A percentile compares a stretch with the other conserved stretches of the same genome.
Conservation (phyloP, 2,888 invertebrate species). For the Drosophila imparisetae region DNA sequence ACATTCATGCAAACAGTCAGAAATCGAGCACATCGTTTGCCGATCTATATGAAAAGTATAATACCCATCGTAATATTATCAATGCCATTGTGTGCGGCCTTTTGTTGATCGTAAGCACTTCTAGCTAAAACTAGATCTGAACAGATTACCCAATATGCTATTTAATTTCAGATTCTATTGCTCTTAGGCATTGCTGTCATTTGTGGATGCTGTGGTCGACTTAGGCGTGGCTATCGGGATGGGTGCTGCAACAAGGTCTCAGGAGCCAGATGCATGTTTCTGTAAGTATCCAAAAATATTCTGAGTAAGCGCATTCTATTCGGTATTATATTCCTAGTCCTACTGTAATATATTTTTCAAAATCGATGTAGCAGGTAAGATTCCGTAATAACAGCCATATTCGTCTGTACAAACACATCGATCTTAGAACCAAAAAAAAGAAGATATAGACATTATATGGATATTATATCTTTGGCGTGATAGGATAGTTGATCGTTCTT, state of each 20-base stretch:
- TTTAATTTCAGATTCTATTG: conserved; percentile 38
- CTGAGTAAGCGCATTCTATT: not conserved
- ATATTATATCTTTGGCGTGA: not conserved
- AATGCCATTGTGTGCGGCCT: conserved; percentile 33
- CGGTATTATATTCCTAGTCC: not conserved
- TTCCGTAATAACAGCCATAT: not conserved
- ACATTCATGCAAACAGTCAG: conserved; percentile 38
- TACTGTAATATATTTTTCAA: not conserved
- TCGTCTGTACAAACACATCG: not conserved
- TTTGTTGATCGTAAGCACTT: conserved; percentile 51
- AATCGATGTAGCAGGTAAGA: not conserved
- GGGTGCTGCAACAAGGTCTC: conserved; percentile 57
- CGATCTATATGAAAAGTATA: conserved; percentile 49
- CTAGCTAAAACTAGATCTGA: not conserved
- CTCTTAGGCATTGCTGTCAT: conserved; percentile 40
- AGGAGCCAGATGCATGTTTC: conserved; percentile 46
- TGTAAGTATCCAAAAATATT: conserved; percentile 42
- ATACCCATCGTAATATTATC: conserved; percentile 44
- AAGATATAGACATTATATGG: not conserved
- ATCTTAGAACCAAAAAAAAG: not conserved
- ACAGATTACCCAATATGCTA: not conserved
- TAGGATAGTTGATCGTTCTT: not conserved
- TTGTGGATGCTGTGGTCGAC: conserved; percentile 53
- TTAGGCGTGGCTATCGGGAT: conserved; percentile 46
- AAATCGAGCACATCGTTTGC: conserved; percentile 47